Evolutionary conservation across 1,140 invertebrate species (phyloP).

Genomic region (Drosophila ananassae): DNA sequence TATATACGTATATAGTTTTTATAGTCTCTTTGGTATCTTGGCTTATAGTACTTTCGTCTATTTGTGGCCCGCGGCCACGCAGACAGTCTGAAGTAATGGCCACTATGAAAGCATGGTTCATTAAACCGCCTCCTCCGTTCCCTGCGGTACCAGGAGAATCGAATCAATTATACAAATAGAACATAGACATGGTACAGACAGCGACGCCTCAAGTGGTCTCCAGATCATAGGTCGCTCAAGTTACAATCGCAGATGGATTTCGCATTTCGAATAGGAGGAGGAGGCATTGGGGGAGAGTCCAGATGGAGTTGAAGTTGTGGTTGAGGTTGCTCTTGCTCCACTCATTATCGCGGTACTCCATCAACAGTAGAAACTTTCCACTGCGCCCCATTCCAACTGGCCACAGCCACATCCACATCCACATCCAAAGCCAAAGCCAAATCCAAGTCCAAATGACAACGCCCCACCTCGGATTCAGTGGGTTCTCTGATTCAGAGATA

Average conservation of each 20-base stretch:
- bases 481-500: conserved; percentile 21
- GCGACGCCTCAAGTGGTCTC: conserved; percentile 50
- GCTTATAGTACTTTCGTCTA: conserved; percentile 56
- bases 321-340: conserved; percentile 43
- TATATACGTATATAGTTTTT: background rate
- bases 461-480: background rate
- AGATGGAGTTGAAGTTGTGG: background rate
- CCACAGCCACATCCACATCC: background rate
- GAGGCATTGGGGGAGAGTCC: background rate
- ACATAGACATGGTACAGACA: conserved; percentile 51
- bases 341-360: conserved; percentile 70
- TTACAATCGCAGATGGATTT: conserved; percentile 33
- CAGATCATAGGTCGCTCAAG: conserved; percentile 55
- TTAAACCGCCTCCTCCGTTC: conserved; percentile 48
- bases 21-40: conserved; percentile 6
- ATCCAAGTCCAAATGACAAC: conserved; percentile 25
- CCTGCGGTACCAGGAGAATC: conserved; percentile 30
- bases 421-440: background rate
- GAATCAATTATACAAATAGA: conserved; percentile 69
- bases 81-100: conserved; percentile 35
- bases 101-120: conserved; percentile 62
- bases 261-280: background rate
- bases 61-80: conserved; percentile 42
- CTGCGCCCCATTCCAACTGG: conserved; percentile 30
- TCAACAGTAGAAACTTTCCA: conserved; percentile 69